Base-by-base conservation (phyloP, 2,888 invertebrate genomes). In the Leucophenga maculata region DNA sequence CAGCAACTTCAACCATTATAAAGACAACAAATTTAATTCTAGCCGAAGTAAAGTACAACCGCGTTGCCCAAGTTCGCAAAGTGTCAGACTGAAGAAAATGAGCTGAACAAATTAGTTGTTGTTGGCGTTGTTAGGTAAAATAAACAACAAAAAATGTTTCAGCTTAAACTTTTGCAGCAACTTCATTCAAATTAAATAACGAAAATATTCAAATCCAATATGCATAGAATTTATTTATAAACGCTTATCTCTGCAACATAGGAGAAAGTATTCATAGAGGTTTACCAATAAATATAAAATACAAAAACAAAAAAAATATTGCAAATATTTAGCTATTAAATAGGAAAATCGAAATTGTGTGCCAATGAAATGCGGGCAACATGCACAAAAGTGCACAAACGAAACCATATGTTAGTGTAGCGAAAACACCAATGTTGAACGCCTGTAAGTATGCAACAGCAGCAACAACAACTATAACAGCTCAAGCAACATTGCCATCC, bases 71-170 rank as follows among this genome's bases (percentile, higher is more conserved):
- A 60, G 60, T 60, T 60, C 60, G 16, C 13, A 39, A 60, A 44
- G 18, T 44, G 60, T 60, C 60, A 60, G 60, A 14, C 60, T 14
- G 57, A 57, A 31, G n/a, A 57, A 31, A 57, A 14, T 82, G 80
- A 80, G 82, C 77, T 78, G 83, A 78, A 82, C 83, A 80, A 83
- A 80, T 80, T 82, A 80, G 83, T 80, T 80, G 83, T 82, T 83
- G 83, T 80, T 80, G 83, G 72, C 75, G 78, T 74, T 80, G 82
- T 82, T 78, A 76, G 75, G 67, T 71, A 69, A 69, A 59, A 55
- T 44, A 11, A 44, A 55, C n/a, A 57, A 26, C 69, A 72, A 68
- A 67, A 67, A 70, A 52, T 67, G 1, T 2, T 13, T 46, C 46
- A 46, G 3, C 26, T 46, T 16, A 16, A 50, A 50, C 50, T 50